phyloP scores from a whole-genome alignment of 2,113 vertebrate species.

The Stigmatopora nigra region DNA sequence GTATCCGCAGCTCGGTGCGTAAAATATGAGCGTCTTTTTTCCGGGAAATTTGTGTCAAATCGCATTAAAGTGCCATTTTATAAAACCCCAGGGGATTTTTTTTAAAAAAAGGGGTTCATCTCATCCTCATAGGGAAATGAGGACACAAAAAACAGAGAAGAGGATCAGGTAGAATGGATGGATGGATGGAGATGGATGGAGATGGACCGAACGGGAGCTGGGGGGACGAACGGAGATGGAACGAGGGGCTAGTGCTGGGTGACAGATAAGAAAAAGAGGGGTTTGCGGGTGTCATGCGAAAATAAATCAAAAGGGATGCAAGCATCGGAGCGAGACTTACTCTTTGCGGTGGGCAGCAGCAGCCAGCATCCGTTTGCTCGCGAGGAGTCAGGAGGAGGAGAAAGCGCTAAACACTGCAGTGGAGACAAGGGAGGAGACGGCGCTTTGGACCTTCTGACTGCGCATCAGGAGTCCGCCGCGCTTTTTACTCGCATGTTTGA shows the following conservation, averaged over 20 bases:
- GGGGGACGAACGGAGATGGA: conserved; percentile 48
- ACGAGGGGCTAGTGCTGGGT: conserved; percentile 30
- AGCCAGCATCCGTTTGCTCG: conserved; percentile 31
- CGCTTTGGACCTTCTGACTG: conserved; percentile 54
- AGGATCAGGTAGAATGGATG: conserved; percentile 35
- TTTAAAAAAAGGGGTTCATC: not conserved
- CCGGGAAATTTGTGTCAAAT: conserved; percentile 21
- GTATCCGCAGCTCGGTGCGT: conserved; percentile 53
- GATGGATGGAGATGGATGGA: conserved; percentile 13
- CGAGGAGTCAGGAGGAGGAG: conserved; percentile 46
- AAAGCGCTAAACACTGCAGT: conserved; percentile 56
- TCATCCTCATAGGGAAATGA: conserved; percentile 20
- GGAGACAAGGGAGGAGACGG: conserved; percentile 66
- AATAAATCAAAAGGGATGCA: conserved; percentile 21
- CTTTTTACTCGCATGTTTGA: conserved; percentile 26
- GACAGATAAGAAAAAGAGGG: conserved; percentile 25
- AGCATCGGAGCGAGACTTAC: conserved; percentile 49
- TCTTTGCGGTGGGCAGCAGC: conserved; percentile 40
- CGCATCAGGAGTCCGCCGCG: conserved; percentile 57
- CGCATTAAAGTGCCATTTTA: conserved; percentile 18
- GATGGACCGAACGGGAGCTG: conserved; percentile 36
- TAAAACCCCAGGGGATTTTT: conserved; percentile 9
- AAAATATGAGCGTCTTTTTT: conserved; percentile 47
- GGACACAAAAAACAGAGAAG: conserved; percentile 30
- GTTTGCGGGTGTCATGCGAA: conserved; percentile 8